Evolutionary conservation across 2,113 vertebrate genomes (phyloP).

Genomic region (Trichechus manatus): DNA sequence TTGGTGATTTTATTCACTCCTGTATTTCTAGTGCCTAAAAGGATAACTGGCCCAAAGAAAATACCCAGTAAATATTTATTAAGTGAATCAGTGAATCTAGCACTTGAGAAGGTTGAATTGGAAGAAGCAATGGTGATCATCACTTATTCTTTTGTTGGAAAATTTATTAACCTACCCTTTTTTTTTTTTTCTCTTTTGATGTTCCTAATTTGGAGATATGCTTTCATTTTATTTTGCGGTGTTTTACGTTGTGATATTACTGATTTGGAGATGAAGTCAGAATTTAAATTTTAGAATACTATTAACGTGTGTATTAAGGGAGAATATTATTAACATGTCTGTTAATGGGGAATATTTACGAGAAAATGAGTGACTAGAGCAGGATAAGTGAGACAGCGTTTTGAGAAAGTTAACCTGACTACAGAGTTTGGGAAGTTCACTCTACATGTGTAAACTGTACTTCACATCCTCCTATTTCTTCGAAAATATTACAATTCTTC

Average conservation of each 20-base stretch:
- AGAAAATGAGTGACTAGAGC: not conserved
- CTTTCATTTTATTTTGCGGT: not conserved
- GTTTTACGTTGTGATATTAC: not conserved
- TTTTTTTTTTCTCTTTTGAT: not conserved
- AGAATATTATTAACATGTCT: not conserved
- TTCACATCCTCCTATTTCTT: conserved; percentile 38
- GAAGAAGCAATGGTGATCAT: not conserved
- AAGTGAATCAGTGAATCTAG: not conserved
- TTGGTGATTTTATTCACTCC: not conserved
- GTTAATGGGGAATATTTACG: not conserved
- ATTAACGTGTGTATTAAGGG: too few species aligned
- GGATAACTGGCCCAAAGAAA: not conserved
- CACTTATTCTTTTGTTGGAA: not conserved
- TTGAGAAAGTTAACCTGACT: not conserved
- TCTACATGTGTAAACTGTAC: not conserved
- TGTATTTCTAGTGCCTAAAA: not conserved
- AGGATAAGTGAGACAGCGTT: not conserved
- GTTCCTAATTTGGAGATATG: not conserved
- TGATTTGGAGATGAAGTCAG: not conserved
- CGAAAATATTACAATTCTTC: conserved; percentile 13
- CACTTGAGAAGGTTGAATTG: not conserved
- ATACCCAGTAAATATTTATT: not conserved
- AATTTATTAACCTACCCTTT: not conserved
- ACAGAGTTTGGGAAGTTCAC: not conserved
- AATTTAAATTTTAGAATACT: not conserved